These are phyloP conservation scores for Arbacia lixula DNA, from an alignment of 53 echinoderm and acorn worm species.

Conservation along the genomic window DNA sequence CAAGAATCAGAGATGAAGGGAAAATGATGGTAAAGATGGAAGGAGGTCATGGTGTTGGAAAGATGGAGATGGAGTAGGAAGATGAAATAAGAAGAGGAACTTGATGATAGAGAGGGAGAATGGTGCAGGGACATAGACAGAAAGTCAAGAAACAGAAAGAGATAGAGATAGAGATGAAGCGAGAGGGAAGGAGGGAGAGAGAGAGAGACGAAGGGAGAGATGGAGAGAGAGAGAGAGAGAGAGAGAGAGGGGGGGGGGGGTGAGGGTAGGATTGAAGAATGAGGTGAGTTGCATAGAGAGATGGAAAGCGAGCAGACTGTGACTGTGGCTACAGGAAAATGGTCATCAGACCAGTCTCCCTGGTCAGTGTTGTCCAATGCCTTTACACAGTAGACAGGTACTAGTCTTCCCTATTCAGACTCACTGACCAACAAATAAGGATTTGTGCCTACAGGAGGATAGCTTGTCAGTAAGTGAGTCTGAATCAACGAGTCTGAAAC, in stretches of 20 bases:
- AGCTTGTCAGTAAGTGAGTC: no score
- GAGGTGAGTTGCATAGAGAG: no score
- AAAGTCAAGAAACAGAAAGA: not conserved
- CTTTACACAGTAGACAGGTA: no score
- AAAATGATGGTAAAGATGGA: slow-evolving; percentile 10
- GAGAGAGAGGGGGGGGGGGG: not conserved
- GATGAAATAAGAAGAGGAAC: not conserved
- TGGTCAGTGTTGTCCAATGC: no score
- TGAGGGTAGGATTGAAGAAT: not conserved
- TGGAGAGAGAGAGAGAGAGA: not conserved
- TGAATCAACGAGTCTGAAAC: no score
- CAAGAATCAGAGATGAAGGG: no score
- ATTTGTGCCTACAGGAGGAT: no score
- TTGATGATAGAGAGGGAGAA: not conserved
- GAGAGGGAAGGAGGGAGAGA: not conserved
- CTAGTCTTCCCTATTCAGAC: no score
- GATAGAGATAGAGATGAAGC: not conserved
- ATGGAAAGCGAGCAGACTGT: no score
- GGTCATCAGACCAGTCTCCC: no score
- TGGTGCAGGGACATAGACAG: not conserved
- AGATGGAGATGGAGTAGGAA: not conserved
- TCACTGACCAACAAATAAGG: no score
- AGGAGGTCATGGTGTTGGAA: not conserved
- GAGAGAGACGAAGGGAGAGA: not conserved
- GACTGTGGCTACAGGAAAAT: no score